Percentiles rank a stretch among this genome's conserved stretches.
Conservation (phyloP, 2,888 invertebrate species). For the Cryptus armator region DNA sequence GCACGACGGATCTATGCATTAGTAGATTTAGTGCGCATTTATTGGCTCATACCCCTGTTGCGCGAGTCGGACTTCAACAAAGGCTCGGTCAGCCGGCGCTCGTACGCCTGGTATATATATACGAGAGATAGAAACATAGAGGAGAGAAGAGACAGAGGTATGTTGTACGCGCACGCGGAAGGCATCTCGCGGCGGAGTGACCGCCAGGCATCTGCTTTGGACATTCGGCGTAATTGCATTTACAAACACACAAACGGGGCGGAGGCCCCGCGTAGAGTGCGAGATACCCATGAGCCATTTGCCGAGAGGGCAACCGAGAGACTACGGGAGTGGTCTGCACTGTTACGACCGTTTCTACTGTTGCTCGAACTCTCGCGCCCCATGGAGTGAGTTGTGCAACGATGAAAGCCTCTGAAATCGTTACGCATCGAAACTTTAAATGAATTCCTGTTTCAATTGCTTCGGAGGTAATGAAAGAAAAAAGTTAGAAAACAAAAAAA, state of each 20-base stretch:
- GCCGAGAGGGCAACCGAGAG: conserved; percentile 16
- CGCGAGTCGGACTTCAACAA: conserved; percentile 70
- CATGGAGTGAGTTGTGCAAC: background rate
- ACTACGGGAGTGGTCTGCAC: conserved; percentile 12
- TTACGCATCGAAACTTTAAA: conserved; percentile 44
- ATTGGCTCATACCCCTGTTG: conserved; percentile 73
- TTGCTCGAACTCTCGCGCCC: conserved; percentile 9
- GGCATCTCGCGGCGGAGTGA: conserved; percentile 75
- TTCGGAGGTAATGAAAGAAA: background rate
- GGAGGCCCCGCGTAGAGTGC: conserved; percentile 10
- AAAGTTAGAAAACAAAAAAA: background rate
- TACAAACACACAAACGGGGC: conserved; percentile 76
- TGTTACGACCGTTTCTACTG: conserved; percentile 51
- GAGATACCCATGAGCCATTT: conserved; percentile 26
- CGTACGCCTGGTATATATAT: background rate
- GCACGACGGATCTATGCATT: conserved; percentile 66
- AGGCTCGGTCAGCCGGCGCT: conserved; percentile 73
- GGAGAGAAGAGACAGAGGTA: conserved; percentile 18
- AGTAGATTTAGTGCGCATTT: conserved; percentile 79
- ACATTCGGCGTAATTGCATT: conserved; percentile 83
- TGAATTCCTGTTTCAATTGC: conserved; percentile 23
- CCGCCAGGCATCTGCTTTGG: conserved; percentile 82
- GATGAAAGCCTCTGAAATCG: conserved; percentile 17
- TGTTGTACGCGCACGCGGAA: conserved; percentile 68
- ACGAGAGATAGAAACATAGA: conserved; percentile 11